A percentile compares a stretch with the other conserved stretches of the same genome.
phyloP scores from a whole-genome alignment of 1,140 invertebrate species.

The Philaenus spumarius region DNA sequence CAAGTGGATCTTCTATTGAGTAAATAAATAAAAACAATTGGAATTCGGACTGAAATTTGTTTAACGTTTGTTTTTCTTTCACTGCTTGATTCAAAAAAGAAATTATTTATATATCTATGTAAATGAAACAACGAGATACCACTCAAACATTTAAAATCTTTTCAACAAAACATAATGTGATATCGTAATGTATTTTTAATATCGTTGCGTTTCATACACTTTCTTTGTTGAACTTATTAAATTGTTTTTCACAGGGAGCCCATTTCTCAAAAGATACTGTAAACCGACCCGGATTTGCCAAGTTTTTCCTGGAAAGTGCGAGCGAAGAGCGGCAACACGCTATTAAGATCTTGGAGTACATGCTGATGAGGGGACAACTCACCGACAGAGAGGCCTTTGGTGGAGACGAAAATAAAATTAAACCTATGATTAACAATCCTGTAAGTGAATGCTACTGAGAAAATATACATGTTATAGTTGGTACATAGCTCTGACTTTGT shows the following conservation, averaged over 20 bases:
- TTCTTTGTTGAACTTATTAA: no score
- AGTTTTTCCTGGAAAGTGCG: constrained; percentile 79
- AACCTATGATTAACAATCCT: constrained; percentile 55
- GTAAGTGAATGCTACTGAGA: constrained; percentile 43
- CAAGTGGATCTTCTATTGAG: no score
- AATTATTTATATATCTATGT: no score
- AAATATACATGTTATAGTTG: no score
- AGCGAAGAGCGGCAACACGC: constrained; percentile 86
- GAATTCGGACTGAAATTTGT: no score
- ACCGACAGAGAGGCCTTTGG: constrained; percentile 49
- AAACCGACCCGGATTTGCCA: constrained; percentile 82
- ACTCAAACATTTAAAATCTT: neutral
- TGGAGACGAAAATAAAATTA: constrained; percentile 47
- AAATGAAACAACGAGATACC: neutral
- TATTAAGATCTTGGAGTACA: constrained; percentile 82
- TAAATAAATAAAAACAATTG: no score
- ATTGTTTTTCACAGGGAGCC: constrained; percentile 51
- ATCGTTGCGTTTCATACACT: no score
- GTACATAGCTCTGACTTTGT: no score
- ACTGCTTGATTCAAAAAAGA: no score
- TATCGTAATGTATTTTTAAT: neutral
- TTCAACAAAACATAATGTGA: neutral
- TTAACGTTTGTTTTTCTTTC: no score
- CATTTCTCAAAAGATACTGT: constrained; percentile 72
- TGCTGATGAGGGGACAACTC: constrained; percentile 79